phyloP scores from a whole-genome alignment of 2,888 invertebrate species.

The Ochlodes sylvanus region DNA sequence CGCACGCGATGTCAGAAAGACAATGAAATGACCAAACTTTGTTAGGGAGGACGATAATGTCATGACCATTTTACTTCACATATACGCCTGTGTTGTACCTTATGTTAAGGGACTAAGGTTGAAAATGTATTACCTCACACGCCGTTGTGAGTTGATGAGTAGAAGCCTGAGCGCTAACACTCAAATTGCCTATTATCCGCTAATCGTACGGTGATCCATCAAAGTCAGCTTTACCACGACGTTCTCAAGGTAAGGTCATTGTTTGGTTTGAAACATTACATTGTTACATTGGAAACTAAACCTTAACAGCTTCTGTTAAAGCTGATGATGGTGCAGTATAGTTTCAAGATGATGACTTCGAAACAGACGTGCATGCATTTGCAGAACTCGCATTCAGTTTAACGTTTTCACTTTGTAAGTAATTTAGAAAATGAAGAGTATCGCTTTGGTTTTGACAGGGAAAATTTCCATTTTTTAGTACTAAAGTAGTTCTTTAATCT shows the following conservation, averaged over 20 bases:
- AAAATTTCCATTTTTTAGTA: too few species aligned
- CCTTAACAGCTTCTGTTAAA: constrained; percentile 23
- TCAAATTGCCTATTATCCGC: constrained; percentile 51
- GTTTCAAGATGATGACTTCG: constrained; percentile 25
- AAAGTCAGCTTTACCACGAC: constrained; percentile 67
- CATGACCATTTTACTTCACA: not conserved
- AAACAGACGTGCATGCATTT: constrained; percentile 57
- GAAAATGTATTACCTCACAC: not conserved
- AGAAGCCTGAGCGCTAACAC: constrained; percentile 44
- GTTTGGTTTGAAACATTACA: constrained; percentile 9
- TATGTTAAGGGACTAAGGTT: not conserved
- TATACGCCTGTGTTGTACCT: not conserved
- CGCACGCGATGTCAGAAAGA: too few species aligned
- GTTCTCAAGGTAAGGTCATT: constrained; percentile 60
- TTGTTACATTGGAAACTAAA: constrained; percentile 24
- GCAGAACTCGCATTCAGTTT: constrained; percentile 56
- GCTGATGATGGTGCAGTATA: not conserved
- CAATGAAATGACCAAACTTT: too few species aligned
- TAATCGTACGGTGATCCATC: constrained; percentile 53
- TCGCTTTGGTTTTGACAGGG: not conserved
- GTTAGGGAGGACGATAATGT: not conserved
- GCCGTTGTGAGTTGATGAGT: not conserved
- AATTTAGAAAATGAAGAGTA: constrained; percentile 51
- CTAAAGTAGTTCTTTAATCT: too few species aligned
- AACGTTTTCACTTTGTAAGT: constrained; percentile 58